Evolutionary conservation across 92 coral and sea anemone genomes (phyloP).

Genomic region (Isaurus tuberculatus): DNA sequence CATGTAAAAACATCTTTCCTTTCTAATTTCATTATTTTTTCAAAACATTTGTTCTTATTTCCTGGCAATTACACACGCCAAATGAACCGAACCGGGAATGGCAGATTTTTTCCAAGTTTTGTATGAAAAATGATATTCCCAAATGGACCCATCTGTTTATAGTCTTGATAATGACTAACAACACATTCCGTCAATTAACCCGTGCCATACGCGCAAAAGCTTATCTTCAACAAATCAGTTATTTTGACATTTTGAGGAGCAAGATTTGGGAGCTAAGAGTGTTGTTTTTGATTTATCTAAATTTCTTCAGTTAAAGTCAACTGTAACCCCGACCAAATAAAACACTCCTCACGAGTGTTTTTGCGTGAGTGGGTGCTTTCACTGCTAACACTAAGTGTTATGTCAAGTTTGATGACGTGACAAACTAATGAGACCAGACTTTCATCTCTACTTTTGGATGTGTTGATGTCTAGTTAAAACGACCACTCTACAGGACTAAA

Average conservation of each 20-base stretch:
- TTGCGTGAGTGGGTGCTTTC: neutral
- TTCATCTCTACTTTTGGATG: conserved; percentile 2
- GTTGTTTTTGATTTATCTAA: conserved; percentile 14
- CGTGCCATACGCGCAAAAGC: neutral
- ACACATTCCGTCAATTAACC: conserved; percentile 27
- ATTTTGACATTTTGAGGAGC: conserved; percentile 2
- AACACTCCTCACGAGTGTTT: conserved; percentile 22
- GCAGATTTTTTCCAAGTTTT: neutral
- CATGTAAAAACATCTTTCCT: neutral
- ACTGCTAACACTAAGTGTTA: neutral
- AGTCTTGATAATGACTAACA: conserved; percentile 7
- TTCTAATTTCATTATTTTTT: neutral
- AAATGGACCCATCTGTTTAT: conserved; percentile 1
- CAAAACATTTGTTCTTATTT: neutral
- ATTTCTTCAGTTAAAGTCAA: neutral
- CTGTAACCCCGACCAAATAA: conserved; percentile 12
- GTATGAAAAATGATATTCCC: conserved; percentile 16
- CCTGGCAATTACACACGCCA: neutral
- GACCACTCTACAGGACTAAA: neutral
- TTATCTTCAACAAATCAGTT: neutral
- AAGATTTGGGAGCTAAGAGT: neutral
- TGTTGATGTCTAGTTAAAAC: conserved; percentile 21
- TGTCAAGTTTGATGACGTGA: conserved; percentile 34
- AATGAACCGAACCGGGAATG: neutral
- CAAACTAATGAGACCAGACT: conserved; percentile 31